Evolutionary conservation across 2,888 invertebrate species (phyloP).

Genomic region (Drosophila parthenogenetica): DNA sequence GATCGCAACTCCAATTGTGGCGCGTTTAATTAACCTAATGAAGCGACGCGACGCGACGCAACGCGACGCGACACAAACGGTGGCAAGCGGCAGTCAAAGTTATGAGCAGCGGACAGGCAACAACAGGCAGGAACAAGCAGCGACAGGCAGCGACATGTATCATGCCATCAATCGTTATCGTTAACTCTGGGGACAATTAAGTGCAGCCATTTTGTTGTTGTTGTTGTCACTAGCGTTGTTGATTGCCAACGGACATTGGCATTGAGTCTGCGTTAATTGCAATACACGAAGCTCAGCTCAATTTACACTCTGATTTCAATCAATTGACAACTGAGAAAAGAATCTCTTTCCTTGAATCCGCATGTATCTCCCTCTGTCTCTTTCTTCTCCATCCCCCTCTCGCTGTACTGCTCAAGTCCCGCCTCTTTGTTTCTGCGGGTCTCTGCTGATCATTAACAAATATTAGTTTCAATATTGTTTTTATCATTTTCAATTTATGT

Average conservation of each 20-base stretch:
- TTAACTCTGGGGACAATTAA: constrained; percentile 68
- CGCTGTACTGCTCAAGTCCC: constrained; percentile 1
- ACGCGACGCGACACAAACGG: constrained; percentile 40
- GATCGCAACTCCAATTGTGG: constrained; percentile 71
- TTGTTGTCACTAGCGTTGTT: background rate
- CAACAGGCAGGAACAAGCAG: constrained; percentile 10
- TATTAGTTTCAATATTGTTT: constrained; percentile 74
- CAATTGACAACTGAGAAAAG: constrained; percentile 52
- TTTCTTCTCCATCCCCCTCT: background rate
- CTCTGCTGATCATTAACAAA: constrained; percentile 67
- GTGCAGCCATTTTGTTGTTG: constrained; percentile 64
- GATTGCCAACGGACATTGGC: constrained; percentile 61
- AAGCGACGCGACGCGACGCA: constrained; percentile 49
- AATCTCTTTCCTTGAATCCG: background rate
- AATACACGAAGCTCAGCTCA: constrained; percentile 49
- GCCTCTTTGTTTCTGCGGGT: constrained; percentile 45
- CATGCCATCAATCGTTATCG: constrained; percentile 44
- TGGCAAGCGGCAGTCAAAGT: constrained; percentile 43
- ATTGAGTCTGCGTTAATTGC: constrained; percentile 60
- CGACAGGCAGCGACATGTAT: constrained; percentile 15
- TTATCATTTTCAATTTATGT: constrained; percentile 75
- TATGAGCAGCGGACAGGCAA: constrained; percentile 43
- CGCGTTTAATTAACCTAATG: constrained; percentile 76
- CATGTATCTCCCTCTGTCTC: background rate
- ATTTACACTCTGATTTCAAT: constrained; percentile 80